Evolutionary conservation across 2,888 invertebrate species (phyloP), one percentile per base, ranked within the genome.

Genomic region (Protonemura montana): DNA sequence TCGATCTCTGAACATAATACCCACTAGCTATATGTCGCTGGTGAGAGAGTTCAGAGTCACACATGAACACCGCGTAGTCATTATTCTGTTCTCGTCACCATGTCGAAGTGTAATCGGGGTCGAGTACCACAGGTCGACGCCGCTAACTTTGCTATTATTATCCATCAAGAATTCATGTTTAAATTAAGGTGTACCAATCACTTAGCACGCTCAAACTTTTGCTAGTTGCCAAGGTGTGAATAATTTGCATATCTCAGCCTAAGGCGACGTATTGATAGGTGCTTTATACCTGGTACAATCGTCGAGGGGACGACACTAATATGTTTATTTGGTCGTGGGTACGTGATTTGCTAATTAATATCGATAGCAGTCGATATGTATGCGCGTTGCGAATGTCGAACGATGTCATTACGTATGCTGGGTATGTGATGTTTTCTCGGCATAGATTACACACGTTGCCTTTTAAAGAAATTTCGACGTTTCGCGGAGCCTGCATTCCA

Each of bases 101-200:
- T 41, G 41, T 13, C 13, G 13, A 59, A 59, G 59, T 16, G 6
- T 59, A 59, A 59, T 59, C 59, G 59, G 59, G 59, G 59, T 59
- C 59, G 59, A 21, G n/a, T n/a, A 59, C 16, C 13, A 21, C 21
- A 59, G 59, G 59, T 59, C 59, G 59, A 10, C 21, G 13, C 59
- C 21, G 59, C 21, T 59, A 59, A 59, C 59, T 59, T 59, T 21
- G 7, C 59, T 59, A 59, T 59, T 59, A 59, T 59, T 59, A 59
- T 59, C 59, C 59, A 59, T 59, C 59, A 59, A 59, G 59, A 59
- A 59, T 59, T 59, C 59, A 59, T 59, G 59, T 59, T 59, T 59
- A 59, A 59, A 59, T 59, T 59, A 59, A 59, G 59, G 59, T 59
- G 59, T 2, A 2, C 59, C 59, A 13, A 59, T 59, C 59, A 21